These are phyloP conservation scores for Leguminivora glycinivorella DNA, from an alignment of 1,140 invertebrate genomes.

Conservation along the genomic window DNA sequence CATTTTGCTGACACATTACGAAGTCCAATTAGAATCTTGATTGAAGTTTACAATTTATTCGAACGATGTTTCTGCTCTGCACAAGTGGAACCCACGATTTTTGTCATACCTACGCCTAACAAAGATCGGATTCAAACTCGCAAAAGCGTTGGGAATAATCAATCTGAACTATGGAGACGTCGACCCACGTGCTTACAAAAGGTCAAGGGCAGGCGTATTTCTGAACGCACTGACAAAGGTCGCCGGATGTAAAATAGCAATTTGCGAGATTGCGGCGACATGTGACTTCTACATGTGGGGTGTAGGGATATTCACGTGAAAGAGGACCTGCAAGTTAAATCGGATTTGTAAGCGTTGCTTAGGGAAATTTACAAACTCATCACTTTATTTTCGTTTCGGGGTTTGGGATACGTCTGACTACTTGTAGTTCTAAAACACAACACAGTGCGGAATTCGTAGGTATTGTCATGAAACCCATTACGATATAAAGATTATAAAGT, in stretches of 20 bases:
- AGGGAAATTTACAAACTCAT: background rate
- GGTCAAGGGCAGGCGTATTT: constrained; percentile 9
- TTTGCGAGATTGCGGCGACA: background rate
- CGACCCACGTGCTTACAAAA: constrained; percentile 11
- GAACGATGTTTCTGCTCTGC: too few species aligned
- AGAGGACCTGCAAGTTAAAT: background rate
- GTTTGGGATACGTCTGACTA: too few species aligned
- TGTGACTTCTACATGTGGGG: background rate
- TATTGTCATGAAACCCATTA: too few species aligned
- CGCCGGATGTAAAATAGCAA: background rate
- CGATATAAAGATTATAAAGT: too few species aligned
- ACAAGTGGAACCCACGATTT: too few species aligned
- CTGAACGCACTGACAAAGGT: constrained; percentile 14
- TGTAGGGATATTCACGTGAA: background rate
- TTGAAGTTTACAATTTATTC: too few species aligned
- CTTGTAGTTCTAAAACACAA: too few species aligned
- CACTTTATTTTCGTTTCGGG: too few species aligned
- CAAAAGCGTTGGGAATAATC: background rate
- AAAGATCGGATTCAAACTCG: background rate
- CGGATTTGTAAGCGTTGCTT: background rate
- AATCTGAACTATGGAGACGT: background rate
- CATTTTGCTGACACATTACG: too few species aligned
- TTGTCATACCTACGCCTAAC: too few species aligned
- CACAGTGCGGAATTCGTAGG: too few species aligned
- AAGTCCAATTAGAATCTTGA: too few species aligned